Conservation (phyloP, 2,888 invertebrate species). For the Tinea semifulvella region DNA sequence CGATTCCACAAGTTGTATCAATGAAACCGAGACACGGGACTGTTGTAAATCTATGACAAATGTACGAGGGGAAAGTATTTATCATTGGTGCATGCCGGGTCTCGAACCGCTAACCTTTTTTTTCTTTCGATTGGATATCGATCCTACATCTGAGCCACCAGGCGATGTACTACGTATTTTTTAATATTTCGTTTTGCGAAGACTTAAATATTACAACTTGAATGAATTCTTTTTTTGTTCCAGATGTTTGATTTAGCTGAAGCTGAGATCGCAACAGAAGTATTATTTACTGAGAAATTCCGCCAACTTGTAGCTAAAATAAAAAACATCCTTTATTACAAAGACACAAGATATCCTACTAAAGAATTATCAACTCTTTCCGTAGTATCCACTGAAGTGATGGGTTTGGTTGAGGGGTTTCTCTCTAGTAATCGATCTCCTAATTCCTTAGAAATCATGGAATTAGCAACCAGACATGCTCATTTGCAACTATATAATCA, state of each 20-base stretch:
- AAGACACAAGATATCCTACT: conserved; percentile 51
- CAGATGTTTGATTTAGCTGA: conserved; percentile 77
- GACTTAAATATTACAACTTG: too few species aligned
- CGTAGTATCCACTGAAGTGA: conserved; percentile 68
- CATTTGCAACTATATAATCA: conserved; percentile 57
- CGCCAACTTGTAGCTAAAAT: conserved; percentile 59
- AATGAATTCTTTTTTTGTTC: conserved; percentile 25
- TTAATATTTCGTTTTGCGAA: too few species aligned
- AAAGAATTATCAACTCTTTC: conserved; percentile 65
- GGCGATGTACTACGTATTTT: too few species aligned
- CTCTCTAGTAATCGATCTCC: conserved; percentile 55
- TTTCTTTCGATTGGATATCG: too few species aligned
- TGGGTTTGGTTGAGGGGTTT: conserved; percentile 70
- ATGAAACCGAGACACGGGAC: too few species aligned
- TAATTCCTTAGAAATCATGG: conserved; percentile 56
- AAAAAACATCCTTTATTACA: conserved; percentile 55
- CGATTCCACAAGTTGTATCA: too few species aligned
- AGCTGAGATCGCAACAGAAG: conserved; percentile 70
- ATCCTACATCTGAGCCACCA: too few species aligned
- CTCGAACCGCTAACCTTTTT: too few species aligned
- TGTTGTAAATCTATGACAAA: too few species aligned
- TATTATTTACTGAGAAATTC: conserved; percentile 75
- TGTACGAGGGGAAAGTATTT: too few species aligned
- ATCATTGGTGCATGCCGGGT: too few species aligned
- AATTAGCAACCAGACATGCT: conserved; percentile 50